Conservation (phyloP, 2,113 vertebrate species). For the Lamprotornis superbus region DNA sequence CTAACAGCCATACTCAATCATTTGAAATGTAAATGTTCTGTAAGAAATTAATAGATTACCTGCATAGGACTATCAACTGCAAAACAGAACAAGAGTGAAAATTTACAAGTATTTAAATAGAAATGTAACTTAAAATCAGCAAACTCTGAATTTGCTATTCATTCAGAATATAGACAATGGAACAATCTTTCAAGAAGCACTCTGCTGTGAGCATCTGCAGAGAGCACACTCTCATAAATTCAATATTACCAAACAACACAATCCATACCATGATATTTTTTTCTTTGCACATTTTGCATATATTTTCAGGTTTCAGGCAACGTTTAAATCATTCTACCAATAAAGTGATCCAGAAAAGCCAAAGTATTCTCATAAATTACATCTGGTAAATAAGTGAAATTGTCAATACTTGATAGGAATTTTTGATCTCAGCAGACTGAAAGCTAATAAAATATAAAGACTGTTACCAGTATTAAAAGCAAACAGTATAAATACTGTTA, state of each 20-base stretch:
- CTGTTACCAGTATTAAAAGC: not conserved
- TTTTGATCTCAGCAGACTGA: not conserved
- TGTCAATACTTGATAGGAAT: not conserved
- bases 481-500: not conserved
- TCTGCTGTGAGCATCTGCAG: not conserved
- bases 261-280: accelerated
- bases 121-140: not conserved
- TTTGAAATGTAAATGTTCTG: not conserved
- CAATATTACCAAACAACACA: not conserved
- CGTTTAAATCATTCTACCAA: not conserved
- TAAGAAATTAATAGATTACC: not conserved
- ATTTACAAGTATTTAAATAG: not conserved
- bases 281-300: not conserved
- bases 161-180: not conserved
- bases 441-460: not conserved
- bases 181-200: not conserved
- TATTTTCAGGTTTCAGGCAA: not conserved
- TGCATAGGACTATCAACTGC: not conserved
- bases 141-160: not conserved
- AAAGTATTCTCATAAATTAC: not conserved
- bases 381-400: not conserved
- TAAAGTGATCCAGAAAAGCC: not conserved
- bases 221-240: not conserved
- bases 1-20: not conserved
- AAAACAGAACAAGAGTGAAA: not conserved